Percentiles rank a stretch among this genome's conserved stretches.
Evolutionary conservation across 92 coral and sea anemone species (phyloP).

Genomic region (Heliopora coerulea): DNA sequence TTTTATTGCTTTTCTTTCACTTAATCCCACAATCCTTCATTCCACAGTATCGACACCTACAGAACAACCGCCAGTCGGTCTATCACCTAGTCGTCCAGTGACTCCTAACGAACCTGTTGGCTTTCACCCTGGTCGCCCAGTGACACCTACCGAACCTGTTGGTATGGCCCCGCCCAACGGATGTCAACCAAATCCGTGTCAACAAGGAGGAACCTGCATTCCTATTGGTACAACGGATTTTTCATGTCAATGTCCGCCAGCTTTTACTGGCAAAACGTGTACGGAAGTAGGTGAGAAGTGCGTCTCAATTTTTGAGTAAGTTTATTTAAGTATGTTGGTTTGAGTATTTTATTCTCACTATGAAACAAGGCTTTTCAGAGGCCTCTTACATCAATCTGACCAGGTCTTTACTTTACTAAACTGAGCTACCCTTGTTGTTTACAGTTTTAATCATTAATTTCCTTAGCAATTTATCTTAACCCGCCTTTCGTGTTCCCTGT

Average conservation of each 20-base stretch:
- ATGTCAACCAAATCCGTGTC: conserved; percentile 75
- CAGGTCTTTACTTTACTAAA: too few species aligned
- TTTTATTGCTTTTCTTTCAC: not conserved
- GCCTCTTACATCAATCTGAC: too few species aligned
- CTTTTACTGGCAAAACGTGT: conserved; percentile 28
- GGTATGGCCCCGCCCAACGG: conserved; percentile 34
- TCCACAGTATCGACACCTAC: not conserved
- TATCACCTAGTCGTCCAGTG: too few species aligned
- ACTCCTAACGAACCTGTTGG: not conserved
- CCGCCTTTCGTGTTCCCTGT: too few species aligned
- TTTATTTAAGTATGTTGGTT: too few species aligned
- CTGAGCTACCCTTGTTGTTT: too few species aligned
- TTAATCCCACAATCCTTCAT: too few species aligned
- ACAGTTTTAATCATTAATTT: too few species aligned
- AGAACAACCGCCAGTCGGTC: not conserved
- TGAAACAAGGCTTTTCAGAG: too few species aligned
- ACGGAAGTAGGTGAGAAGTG: conserved; percentile 48
- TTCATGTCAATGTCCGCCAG: conserved; percentile 11
- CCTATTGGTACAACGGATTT: conserved; percentile 27
- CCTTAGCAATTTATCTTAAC: too few species aligned
- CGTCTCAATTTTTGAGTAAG: conserved; percentile 44
- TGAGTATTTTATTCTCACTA: too few species aligned
- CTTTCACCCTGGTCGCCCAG: conserved; percentile 25
- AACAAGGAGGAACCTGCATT: conserved; percentile 75
- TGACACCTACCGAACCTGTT: not conserved